Percentiles rank a stretch among this genome's conserved stretches.
Evolutionary conservation across 1,140 invertebrate species (phyloP).

Genomic region (Metaphire vulgaris): DNA sequence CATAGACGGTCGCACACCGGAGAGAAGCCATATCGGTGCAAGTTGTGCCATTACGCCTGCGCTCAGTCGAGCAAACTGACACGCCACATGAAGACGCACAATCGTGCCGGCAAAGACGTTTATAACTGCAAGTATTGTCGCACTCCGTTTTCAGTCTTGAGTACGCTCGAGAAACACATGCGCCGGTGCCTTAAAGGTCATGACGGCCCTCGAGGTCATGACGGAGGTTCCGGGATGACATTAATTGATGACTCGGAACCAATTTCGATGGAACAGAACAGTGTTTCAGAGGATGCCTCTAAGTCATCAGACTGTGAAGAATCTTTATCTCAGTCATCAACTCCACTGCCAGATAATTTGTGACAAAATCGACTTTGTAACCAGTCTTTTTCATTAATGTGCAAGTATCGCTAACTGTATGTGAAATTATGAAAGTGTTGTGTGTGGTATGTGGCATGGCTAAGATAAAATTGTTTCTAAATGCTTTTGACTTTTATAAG

Average conservation of each 20-base stretch:
- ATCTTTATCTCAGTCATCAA: background rate
- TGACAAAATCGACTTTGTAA: too few species aligned
- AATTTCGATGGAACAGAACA: background rate
- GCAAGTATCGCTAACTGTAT: too few species aligned
- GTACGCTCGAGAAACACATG: conserved; percentile 99
- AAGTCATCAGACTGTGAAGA: background rate
- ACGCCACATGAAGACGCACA: conserved; percentile 99
- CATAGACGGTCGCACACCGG: conserved; percentile 93
- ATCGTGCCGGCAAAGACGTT: conserved; percentile 84
- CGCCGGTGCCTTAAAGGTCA: conserved; percentile 69
- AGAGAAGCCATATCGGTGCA: conserved; percentile 99
- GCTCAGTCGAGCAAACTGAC: conserved; percentile 98
- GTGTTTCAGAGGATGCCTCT: background rate
- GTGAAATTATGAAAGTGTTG: too few species aligned
- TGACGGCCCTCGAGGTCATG: background rate
- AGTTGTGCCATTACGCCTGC: conserved; percentile 96
- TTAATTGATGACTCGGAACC: background rate
- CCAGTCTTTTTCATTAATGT: too few species aligned
- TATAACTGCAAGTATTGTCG: conserved; percentile 68
- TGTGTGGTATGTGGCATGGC: too few species aligned
- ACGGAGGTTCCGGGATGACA: background rate
- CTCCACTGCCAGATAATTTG: background rate
- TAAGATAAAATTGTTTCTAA: too few species aligned
- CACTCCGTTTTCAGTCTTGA: conserved; percentile 87
- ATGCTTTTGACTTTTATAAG: too few species aligned